Conservation (phyloP, 2,888 invertebrate species). For the Antheraea assamensis region DNA sequence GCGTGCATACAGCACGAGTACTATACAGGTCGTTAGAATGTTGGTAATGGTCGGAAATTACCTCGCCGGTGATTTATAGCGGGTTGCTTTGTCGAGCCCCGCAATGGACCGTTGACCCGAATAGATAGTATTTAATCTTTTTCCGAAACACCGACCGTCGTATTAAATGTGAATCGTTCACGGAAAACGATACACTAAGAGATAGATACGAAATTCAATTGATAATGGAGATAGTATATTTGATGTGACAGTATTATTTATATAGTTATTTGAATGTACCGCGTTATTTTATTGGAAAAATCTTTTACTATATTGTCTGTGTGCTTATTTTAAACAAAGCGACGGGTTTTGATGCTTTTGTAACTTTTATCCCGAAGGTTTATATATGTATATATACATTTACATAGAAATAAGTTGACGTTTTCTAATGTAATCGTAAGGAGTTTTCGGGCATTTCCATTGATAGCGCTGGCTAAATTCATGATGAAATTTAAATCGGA, state of each 20-base stretch:
- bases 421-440: no score
- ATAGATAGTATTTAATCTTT: constrained; percentile 65
- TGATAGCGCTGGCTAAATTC: no score
- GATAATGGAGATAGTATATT: background rate
- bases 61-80: constrained; percentile 71
- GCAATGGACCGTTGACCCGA: constrained; percentile 54
- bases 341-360: no score
- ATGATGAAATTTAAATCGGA: no score
- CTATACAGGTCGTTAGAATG: constrained; percentile 67
- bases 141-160: constrained; percentile 36
- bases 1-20: constrained; percentile 47
- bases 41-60: constrained; percentile 71
- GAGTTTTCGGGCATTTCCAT: no score
- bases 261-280: background rate
- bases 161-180: constrained; percentile 23
- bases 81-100: constrained; percentile 45
- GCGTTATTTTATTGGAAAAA: background rate
- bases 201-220: background rate
- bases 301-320: no score
- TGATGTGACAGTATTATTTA: background rate
- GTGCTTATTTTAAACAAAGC: no score
- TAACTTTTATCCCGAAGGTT: no score
- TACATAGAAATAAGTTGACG: no score
- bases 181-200: constrained; percentile 10
- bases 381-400: no score